Conservation (phyloP, 2,113 vertebrate genomes). For the Coregonus clupeaformis region DNA sequence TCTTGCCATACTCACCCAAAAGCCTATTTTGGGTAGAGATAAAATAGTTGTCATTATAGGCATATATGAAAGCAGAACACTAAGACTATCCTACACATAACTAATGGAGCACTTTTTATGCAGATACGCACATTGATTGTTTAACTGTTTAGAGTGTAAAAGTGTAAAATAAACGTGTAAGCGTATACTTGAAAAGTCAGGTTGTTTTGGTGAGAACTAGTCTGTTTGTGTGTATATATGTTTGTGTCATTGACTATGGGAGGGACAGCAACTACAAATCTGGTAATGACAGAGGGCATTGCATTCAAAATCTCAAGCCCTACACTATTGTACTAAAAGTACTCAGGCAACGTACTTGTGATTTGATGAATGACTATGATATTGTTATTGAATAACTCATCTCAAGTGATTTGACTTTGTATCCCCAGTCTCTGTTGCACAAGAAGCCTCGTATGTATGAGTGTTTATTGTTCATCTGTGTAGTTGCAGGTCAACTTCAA, state of each 20-base stretch:
- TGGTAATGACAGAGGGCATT: background rate
- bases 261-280: background rate
- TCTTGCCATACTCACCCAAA: background rate
- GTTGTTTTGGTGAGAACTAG: background rate
- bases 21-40: background rate
- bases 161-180: too few species aligned
- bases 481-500: conserved; percentile 6
- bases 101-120: conserved; percentile 6
- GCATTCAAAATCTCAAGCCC: background rate
- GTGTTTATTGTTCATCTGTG: background rate
- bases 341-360: background rate
- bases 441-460: background rate
- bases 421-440: background rate
- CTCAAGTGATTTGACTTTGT: background rate
- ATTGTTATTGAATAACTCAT: background rate
- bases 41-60: background rate
- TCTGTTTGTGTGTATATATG: background rate
- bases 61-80: background rate
- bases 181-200: background rate
- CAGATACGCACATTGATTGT: conserved; percentile 10
- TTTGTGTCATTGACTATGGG: background rate
- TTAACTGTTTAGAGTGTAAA: conserved; percentile 8
- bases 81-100: background rate
- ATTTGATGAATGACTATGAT: too few species aligned
- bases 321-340: background rate